phyloP scores from a whole-genome alignment of 92 coral and sea anemone genomes.

The Plumapathes pennacea region DNA sequence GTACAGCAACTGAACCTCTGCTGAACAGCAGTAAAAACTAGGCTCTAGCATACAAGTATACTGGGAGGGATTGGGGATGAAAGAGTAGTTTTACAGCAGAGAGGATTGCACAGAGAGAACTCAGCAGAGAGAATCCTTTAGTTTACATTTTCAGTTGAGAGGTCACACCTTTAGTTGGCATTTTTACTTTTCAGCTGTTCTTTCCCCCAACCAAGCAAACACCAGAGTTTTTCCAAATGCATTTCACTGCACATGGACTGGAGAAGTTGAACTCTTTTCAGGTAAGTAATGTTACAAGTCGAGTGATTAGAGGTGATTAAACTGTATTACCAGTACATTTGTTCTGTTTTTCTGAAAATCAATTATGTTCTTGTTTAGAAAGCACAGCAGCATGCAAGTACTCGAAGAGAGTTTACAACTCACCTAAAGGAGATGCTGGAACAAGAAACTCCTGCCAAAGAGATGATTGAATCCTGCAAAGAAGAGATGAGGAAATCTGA shows the following conservation, averaged over 20 bases:
- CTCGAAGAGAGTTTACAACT: constrained; percentile 73
- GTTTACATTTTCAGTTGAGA: too few relatives aligned
- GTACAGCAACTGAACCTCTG: too few relatives aligned
- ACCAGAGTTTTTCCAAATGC: constrained; percentile 80
- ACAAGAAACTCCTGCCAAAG: constrained; percentile 78
- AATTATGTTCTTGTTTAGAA: constrained; percentile 40
- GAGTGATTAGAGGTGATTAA: too few relatives aligned
- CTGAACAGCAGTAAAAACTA: too few relatives aligned
- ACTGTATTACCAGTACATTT: neutral
- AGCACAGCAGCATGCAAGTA: constrained; percentile 76
- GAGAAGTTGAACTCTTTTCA: constrained; percentile 84
- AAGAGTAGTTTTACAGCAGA: too few relatives aligned
- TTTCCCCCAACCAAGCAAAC: constrained; percentile 93
- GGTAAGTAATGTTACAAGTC: too few relatives aligned
- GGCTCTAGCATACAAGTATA: too few relatives aligned
- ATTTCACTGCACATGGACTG: constrained; percentile 89
- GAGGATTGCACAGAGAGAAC: too few relatives aligned
- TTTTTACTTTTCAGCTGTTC: constrained; percentile 61
- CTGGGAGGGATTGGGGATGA: too few relatives aligned
- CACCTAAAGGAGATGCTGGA: constrained; percentile 91
- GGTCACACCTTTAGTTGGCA: neutral
- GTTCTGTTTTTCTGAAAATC: neutral
- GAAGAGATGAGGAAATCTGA: constrained; percentile 79
- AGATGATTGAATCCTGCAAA: constrained; percentile 73
- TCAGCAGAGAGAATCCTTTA: too few relatives aligned